phyloP scores from a whole-genome alignment of 2,113 vertebrate genomes.

The Lonchura striata region DNA sequence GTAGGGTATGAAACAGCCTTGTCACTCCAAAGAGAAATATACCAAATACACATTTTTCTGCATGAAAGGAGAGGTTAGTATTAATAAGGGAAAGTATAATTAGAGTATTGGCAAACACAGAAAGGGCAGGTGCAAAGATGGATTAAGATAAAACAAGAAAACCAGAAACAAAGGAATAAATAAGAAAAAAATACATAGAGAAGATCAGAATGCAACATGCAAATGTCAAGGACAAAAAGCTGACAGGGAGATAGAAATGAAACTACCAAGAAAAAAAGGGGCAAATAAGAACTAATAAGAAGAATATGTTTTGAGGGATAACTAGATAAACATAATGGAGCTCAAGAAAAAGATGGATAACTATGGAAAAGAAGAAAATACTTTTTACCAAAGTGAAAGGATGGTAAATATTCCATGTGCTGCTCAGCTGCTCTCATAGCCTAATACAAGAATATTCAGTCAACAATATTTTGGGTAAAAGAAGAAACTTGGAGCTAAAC shows the following conservation, averaged over 20 bases:
- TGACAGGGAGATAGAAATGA: neutral
- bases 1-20: neutral
- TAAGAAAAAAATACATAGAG: neutral
- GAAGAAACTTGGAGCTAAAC: neutral
- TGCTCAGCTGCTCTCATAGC: neutral
- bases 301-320: neutral
- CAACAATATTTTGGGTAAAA: neutral
- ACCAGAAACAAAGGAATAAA: neutral
- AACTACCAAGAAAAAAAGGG: neutral
- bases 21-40: neutral
- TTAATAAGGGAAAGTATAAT: neutral
- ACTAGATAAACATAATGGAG: neutral
- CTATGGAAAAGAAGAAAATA: neutral
- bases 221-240: neutral
- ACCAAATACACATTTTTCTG: neutral
- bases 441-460: neutral
- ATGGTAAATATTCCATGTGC: neutral
- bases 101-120: neutral
- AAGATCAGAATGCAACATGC: neutral
- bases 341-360: neutral
- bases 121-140: fast-evolving
- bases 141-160: neutral
- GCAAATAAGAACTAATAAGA: neutral
- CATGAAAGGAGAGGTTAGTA: neutral
- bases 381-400: neutral